A percentile compares a stretch with the other conserved stretches of the same genome.
Conservation (phyloP, 2,888 invertebrate species). For the Mongoloraphidia duomilia region DNA sequence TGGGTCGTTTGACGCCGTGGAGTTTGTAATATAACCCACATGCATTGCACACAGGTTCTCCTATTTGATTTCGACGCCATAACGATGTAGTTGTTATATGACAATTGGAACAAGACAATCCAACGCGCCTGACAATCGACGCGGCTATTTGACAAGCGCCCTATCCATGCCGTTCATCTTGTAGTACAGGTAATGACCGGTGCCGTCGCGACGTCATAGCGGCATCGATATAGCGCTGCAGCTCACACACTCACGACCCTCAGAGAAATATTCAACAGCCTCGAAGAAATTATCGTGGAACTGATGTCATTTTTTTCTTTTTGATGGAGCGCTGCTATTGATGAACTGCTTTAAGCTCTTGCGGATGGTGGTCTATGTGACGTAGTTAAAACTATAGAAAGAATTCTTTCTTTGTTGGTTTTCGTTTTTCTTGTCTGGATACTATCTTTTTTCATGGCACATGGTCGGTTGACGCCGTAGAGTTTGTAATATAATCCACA, state of each 20-base stretch:
- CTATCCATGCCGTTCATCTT: slow-evolving; percentile 99
- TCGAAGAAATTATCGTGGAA: too few species aligned
- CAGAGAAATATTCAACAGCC: too few species aligned
- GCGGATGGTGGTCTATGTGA: too few species aligned
- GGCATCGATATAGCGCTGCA: slow-evolving; percentile 95
- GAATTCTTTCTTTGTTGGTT: too few species aligned
- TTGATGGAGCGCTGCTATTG: too few species aligned
- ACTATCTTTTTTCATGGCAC: slow-evolving; percentile 83
- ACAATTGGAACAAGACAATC: slow-evolving; percentile 87
- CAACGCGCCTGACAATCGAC: too few species aligned
- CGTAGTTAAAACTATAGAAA: too few species aligned
- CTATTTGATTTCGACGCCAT: slow-evolving; percentile 87
- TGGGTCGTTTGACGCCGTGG: slow-evolving; percentile 77
- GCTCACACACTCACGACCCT: slow-evolving; percentile 95
- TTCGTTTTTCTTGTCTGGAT: slow-evolving; percentile 74
- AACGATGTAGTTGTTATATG: slow-evolving; percentile 80
- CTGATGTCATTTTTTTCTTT: too few species aligned
- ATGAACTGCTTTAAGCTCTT: too few species aligned
- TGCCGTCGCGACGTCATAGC: slow-evolving; percentile 91
- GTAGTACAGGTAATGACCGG: slow-evolving; percentile 95
- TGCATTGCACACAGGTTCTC: slow-evolving; percentile 97
- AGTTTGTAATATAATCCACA: slow-evolving; percentile 95
- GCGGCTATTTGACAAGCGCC: slow-evolving; percentile 91
- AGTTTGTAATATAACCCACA: slow-evolving; percentile 95
- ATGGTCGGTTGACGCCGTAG: slow-evolving; percentile 77